These are phyloP conservation scores for Chloropsis hardwickii DNA, from an alignment of 2,113 vertebrate species.

Conservation along the genomic window DNA sequence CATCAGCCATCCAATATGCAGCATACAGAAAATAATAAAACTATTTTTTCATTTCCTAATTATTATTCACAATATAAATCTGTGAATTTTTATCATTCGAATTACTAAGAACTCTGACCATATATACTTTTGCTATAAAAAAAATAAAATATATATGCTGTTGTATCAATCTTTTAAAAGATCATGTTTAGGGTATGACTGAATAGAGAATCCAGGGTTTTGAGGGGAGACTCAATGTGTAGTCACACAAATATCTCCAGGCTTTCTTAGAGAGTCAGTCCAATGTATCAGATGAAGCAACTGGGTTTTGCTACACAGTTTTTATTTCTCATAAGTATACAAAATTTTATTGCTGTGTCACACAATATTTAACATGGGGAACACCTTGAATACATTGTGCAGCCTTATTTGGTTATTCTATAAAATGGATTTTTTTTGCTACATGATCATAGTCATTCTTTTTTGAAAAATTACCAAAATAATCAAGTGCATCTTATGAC, in stretches of 20 bases:
- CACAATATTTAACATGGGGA: neutral
- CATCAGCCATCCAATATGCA: neutral
- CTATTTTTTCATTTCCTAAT: neutral
- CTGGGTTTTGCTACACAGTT: neutral
- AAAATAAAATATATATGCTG: neutral
- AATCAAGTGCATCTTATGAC: neutral
- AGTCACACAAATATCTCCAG: neutral
- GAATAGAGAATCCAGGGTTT: neutral
- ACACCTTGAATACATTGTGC: neutral
- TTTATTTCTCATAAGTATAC: neutral
- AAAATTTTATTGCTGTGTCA: neutral
- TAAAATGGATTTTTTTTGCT: neutral
- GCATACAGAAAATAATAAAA: slow-evolving; percentile 13
- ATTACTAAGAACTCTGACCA: neutral
- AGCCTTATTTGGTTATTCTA: neutral
- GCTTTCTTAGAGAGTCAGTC: neutral
- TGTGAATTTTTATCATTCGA: slow-evolving; percentile 12
- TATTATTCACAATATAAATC: slow-evolving; percentile 7
- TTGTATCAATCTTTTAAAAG: neutral
- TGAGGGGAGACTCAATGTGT: neutral
- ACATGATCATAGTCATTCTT: neutral
- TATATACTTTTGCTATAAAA: neutral
- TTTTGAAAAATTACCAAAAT: neutral
- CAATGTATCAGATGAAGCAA: neutral
- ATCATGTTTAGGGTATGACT: neutral